phyloP scores from a whole-genome alignment of 2,797 vertebrate species.

The Pseudopleuronectes americanus region DNA sequence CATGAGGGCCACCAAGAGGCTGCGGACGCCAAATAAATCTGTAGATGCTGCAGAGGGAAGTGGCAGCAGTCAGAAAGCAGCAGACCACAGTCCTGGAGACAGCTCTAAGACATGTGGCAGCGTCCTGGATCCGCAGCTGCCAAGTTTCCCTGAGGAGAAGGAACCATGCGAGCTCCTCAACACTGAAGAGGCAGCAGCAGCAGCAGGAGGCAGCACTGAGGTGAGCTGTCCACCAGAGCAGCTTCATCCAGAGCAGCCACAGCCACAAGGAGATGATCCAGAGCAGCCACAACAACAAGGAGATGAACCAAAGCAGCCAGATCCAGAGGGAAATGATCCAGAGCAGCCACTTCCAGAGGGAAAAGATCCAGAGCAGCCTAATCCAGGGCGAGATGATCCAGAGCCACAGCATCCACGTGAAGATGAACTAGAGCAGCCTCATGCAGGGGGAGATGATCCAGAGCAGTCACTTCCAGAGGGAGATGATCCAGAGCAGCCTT shows the following conservation, averaged over 20 bases:
- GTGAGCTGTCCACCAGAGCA: conserved; percentile 31
- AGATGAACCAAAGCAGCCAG: conserved; percentile 29
- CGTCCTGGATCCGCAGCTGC: conserved; percentile 49
- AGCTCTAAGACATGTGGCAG: conserved; percentile 32
- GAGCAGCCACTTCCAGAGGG: conserved; percentile 10
- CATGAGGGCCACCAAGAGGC: conserved; percentile 87
- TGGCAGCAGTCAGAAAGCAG: conserved; percentile 37
- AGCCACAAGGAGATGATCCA: conserved; percentile 34
- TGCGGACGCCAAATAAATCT: conserved; percentile 84
- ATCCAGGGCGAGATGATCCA: conserved; percentile 32
- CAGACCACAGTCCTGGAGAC: conserved; percentile 40
- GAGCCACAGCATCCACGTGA: too few relatives aligned
- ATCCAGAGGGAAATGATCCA: too few relatives aligned
- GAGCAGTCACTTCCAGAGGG: conserved; percentile 24
- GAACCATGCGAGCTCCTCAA: conserved; percentile 40
- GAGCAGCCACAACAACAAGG: conserved; percentile 42
- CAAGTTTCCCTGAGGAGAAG: conserved; percentile 47
- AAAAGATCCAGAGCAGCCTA: conserved; percentile 23
- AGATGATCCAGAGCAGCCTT: conserved; percentile 52
- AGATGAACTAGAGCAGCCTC: conserved; percentile 48
- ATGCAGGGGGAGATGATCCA: not conserved
- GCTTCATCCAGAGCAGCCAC: not conserved
- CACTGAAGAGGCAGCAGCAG: conserved; percentile 7
- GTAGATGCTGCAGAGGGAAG: conserved; percentile 61
- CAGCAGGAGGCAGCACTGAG: conserved; percentile 28